phyloP scores from a whole-genome alignment of 2,797 vertebrate genomes.

The Dendrocincla tyrannina region DNA sequence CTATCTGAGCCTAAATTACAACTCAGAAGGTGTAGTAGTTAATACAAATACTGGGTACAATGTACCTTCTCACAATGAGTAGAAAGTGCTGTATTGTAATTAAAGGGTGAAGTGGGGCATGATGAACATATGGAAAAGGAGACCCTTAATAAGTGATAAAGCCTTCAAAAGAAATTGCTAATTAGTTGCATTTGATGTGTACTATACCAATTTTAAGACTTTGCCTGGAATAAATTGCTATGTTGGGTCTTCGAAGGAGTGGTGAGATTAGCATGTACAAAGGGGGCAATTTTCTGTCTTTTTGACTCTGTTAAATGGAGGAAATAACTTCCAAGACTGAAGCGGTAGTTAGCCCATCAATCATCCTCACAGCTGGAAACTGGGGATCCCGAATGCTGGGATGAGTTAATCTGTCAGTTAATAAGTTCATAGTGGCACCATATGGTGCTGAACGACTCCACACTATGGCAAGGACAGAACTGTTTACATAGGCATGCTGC shows the following conservation, averaged over 20 bases:
- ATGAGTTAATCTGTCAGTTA: constrained; percentile 94
- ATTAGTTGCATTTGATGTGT: constrained; percentile 80
- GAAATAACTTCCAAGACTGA: constrained; percentile 83
- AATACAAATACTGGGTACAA: constrained; percentile 65
- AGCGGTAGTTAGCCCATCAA: constrained; percentile 82
- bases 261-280: constrained; percentile 83
- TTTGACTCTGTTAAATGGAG: constrained; percentile 81
- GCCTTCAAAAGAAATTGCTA: constrained; percentile 79
- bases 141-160: constrained; percentile 75
- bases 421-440: constrained; percentile 98
- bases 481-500: constrained; percentile 92
- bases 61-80: constrained; percentile 73
- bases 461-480: constrained; percentile 87
- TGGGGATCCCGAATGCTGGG: constrained; percentile 81
- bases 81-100: constrained; percentile 75
- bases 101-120: constrained; percentile 78
- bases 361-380: constrained; percentile 88
- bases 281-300: constrained; percentile 81
- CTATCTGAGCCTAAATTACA: constrained; percentile 60
- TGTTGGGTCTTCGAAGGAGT: constrained; percentile 75
- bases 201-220: constrained; percentile 80
- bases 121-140: constrained; percentile 79
- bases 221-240: constrained; percentile 79
- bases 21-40: constrained; percentile 69
- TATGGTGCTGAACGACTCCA: constrained; percentile 88